A percentile compares a stretch with the other conserved stretches of the same genome.
Conservation (phyloP, 2,888 invertebrate species). For the Drosophila anceps region DNA sequence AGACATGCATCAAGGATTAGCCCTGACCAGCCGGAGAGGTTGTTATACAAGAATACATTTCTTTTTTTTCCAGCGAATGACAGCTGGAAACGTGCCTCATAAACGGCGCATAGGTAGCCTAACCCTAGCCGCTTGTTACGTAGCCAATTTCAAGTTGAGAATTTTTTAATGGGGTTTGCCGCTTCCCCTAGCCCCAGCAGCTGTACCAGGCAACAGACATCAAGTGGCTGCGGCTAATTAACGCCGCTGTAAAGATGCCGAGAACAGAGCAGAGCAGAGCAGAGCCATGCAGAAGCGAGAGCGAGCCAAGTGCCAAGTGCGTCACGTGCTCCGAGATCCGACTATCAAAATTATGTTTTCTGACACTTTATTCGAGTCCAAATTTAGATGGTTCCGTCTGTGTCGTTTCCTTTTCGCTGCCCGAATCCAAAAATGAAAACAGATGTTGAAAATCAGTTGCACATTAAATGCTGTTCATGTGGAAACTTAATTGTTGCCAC, state of each 20-base stretch:
- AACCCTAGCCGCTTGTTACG: conserved; percentile 18
- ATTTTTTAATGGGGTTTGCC: conserved; percentile 29
- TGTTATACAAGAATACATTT: not conserved
- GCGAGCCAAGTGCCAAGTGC: conserved; percentile 27
- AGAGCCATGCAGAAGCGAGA: not conserved
- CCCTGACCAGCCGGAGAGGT: conserved; percentile 59
- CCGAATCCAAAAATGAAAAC: conserved; percentile 79
- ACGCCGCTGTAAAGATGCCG: conserved; percentile 67
- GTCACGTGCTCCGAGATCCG: conserved; percentile 65
- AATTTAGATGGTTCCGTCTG: conserved; percentile 75
- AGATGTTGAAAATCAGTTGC: conserved; percentile 84
- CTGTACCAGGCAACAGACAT: conserved; percentile 51
- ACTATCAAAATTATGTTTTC: conserved; percentile 66
- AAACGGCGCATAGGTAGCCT: conserved; percentile 42
- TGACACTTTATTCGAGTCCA: conserved; percentile 71
- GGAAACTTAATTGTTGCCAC: conserved; percentile 83
- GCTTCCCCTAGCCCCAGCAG: conserved; percentile 44
- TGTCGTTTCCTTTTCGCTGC: conserved; percentile 73
- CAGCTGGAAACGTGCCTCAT: conserved; percentile 59
- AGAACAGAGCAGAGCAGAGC: conserved; percentile 1
- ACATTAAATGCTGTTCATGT: conserved; percentile 83
- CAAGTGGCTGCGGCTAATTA: conserved; percentile 80
- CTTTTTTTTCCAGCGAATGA: conserved; percentile 44
- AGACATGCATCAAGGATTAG: conserved; percentile 69
- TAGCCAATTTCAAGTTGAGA: conserved; percentile 59